These are phyloP conservation scores for Benitochromis conjunctus DNA, from an alignment of 2,113 vertebrate genomes.

Conservation along the genomic window DNA sequence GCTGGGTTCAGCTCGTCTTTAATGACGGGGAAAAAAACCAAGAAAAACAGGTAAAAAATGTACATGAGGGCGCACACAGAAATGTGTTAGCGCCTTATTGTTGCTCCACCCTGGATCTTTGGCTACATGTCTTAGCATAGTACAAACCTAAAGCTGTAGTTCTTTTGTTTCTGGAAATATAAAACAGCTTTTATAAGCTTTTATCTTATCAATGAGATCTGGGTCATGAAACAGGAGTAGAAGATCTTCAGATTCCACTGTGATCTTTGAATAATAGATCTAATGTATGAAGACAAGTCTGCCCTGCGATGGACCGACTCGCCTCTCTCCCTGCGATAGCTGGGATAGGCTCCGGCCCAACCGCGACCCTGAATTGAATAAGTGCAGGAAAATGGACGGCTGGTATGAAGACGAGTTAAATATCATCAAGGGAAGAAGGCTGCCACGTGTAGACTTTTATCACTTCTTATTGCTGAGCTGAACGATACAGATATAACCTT, in stretches of 20 bases:
- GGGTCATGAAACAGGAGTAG: background rate
- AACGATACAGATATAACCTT: background rate
- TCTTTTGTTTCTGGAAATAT: background rate
- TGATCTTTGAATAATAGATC: background rate
- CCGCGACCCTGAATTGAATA: background rate
- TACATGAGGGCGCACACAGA: rapidly evolving
- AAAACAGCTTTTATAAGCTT: background rate
- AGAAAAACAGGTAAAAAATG: background rate
- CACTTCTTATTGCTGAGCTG: background rate
- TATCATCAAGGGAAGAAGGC: background rate
- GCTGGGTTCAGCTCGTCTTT: background rate
- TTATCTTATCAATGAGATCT: background rate
- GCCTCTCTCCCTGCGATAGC: background rate
- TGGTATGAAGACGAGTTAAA: background rate
- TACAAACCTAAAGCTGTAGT: background rate
- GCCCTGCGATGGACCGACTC: background rate
- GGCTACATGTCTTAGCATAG: rapidly evolving
- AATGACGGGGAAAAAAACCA: background rate
- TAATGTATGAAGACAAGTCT: background rate
- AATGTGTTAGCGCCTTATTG: background rate
- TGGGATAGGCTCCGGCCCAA: background rate
- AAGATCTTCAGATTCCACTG: background rate
- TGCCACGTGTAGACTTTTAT: background rate
- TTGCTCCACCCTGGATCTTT: background rate
- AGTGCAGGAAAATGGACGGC: background rate